Evolutionary conservation across 2,113 vertebrate species (phyloP).

Genomic region (Gallinago paraguaiae): DNA sequence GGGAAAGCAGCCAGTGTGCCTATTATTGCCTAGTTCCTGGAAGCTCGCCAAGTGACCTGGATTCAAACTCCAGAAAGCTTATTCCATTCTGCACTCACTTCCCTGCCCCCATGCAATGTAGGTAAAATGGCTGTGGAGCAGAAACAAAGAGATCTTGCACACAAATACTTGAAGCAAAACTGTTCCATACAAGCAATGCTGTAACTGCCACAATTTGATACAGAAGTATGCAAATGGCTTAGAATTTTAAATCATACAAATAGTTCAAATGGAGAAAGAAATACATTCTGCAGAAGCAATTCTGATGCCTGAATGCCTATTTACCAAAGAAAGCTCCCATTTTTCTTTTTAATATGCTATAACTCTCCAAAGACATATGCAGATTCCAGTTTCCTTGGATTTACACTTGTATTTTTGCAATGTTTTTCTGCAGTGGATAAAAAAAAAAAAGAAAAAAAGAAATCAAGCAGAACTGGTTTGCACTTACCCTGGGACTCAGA

Average conservation of each 20-base stretch:
- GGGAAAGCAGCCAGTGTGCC: conserved; percentile 60
- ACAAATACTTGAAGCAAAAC: conserved; percentile 8
- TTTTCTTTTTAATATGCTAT: neutral
- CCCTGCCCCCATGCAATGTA: conserved; percentile 46
- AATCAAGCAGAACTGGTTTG: neutral
- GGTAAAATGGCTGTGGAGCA: conserved; percentile 56
- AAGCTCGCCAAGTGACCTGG: conserved; percentile 69
- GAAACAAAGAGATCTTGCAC: conserved; percentile 49
- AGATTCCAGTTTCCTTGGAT: neutral
- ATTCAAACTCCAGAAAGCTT: conserved; percentile 73
- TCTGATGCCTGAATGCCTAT: neutral
- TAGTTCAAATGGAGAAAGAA: neutral
- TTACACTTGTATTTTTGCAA: neutral
- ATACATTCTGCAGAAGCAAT: neutral
- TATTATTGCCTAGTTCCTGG: conserved; percentile 63
- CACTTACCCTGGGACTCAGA: neutral
- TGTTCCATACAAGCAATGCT: neutral
- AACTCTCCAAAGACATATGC: neutral
- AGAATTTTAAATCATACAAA: neutral
- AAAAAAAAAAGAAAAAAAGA: neutral
- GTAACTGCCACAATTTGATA: neutral
- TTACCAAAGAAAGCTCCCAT: neutral
- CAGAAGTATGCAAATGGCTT: neutral
- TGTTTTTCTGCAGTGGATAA: neutral
- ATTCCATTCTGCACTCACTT: conserved; percentile 48